Evolutionary conservation across 2,113 vertebrate genomes (phyloP).

Genomic region (Cynoglossus semilaevis): DNA sequence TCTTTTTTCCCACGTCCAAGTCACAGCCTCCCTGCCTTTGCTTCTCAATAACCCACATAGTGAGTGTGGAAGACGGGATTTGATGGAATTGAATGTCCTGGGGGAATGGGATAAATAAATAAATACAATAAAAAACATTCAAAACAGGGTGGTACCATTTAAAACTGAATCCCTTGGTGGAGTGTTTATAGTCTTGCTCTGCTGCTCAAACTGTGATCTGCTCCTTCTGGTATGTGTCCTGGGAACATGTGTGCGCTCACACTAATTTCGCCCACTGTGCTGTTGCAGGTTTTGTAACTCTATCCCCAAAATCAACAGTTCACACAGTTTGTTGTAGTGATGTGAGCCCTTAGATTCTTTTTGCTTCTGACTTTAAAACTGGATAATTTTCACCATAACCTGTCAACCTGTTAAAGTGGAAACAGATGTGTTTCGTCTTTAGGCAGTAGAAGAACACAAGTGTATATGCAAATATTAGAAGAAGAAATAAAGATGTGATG

Average conservation of each 20-base stretch:
- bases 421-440: conserved; percentile 19
- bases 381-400: no score
- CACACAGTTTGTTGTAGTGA: not conserved
- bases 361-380: no score
- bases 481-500: no score
- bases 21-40: conserved; percentile 47
- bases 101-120: conserved; percentile 25
- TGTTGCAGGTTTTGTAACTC: conserved; percentile 23
- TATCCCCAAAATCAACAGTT: conserved; percentile 13
- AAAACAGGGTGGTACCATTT: conserved; percentile 24
- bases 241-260: conserved; percentile 18
- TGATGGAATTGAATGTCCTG: conserved; percentile 55
- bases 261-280: conserved; percentile 31
- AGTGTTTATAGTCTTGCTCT: conserved; percentile 24
- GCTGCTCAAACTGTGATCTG: conserved; percentile 25
- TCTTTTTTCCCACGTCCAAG: conserved; percentile 55
- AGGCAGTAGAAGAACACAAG: no score
- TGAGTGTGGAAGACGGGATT: conserved; percentile 75
- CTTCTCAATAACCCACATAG: conserved; percentile 66
- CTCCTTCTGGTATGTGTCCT: conserved; percentile 3
- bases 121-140: conserved; percentile 47
- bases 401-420: not conserved
- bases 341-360: no score
- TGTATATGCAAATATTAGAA: no score
- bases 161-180: conserved; percentile 28